phyloP scores from a whole-genome alignment of 30 jellyfish, hydroid and myxozoan species.

The Aurelia aurita region DNA sequence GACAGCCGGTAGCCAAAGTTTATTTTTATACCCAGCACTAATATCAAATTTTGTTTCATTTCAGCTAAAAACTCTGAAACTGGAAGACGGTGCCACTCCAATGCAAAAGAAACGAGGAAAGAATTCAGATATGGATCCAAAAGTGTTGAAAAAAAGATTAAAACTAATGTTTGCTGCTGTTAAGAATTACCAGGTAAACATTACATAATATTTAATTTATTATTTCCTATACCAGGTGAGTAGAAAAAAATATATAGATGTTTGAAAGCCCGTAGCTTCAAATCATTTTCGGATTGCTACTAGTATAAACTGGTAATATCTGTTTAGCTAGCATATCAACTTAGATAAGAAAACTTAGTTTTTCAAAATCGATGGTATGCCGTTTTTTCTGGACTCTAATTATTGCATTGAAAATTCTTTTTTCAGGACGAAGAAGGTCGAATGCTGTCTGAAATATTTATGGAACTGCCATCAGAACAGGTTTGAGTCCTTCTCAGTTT shows the following conservation, averaged over 20 bases:
- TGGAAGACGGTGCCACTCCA: slow-evolving; percentile 49
- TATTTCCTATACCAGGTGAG: no score
- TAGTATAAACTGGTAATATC: no score
- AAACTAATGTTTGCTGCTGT: slow-evolving; percentile 52
- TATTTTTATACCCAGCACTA: neutral
- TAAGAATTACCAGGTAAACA: slow-evolving; percentile 64
- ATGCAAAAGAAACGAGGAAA: slow-evolving; percentile 60
- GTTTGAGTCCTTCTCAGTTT: slow-evolving; percentile 2
- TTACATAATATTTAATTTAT: no score
- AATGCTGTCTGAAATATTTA: slow-evolving; percentile 77
- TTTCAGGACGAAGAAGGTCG: slow-evolving; percentile 95
- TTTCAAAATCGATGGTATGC: neutral
- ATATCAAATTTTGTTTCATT: neutral
- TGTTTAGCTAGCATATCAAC: no score
- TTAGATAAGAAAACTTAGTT: no score
- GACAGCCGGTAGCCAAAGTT: no score
- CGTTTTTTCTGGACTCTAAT: neutral
- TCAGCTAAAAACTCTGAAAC: slow-evolving; percentile 51
- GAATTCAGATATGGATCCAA: slow-evolving; percentile 68
- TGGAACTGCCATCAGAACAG: slow-evolving; percentile 87
- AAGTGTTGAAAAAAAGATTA: slow-evolving; percentile 67
- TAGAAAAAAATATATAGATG: no score
- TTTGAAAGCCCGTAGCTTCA: no score
- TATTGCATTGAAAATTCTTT: slow-evolving; percentile 5
- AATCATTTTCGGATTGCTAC: no score